A percentile compares a stretch with the other conserved stretches of the same genome.
Conservation (phyloP, 2,888 invertebrate species). For the Cephus rjabovi region DNA sequence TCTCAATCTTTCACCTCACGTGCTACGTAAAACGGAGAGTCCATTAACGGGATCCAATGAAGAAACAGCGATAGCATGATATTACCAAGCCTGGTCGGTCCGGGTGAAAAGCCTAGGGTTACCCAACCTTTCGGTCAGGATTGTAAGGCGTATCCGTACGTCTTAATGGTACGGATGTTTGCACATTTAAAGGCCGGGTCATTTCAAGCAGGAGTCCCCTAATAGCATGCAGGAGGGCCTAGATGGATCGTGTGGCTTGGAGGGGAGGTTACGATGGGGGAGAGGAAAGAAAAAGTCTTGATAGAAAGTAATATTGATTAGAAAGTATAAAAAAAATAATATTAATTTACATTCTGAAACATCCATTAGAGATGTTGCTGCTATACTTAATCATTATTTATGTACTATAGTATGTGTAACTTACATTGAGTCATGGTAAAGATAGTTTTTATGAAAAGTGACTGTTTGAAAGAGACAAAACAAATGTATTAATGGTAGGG, state of each 20-base stretch:
- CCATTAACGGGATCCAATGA: conserved; percentile 38
- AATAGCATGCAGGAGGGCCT: background rate
- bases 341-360: background rate
- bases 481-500: background rate
- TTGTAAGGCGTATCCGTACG: background rate
- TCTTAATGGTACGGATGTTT: conserved; percentile 3
- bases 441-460: background rate
- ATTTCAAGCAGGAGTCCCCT: background rate
- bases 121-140: background rate
- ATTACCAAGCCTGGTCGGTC: background rate
- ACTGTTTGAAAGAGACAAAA: background rate
- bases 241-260: background rate
- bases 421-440: background rate
- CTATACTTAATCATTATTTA: background rate
- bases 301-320: background rate
- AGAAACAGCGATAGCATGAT: conserved; percentile 23
- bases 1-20: conserved; percentile 33
- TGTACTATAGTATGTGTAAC: background rate
- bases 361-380: background rate
- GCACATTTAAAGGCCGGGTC: conserved; percentile 1
- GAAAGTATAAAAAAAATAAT: background rate
- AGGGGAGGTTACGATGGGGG: background rate
- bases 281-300: background rate
- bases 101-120: background rate
- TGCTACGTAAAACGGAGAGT: conserved; percentile 26